Base-by-base conservation (phyloP, 2,113 vertebrate genomes). In the Syngnathus typhle region DNA sequence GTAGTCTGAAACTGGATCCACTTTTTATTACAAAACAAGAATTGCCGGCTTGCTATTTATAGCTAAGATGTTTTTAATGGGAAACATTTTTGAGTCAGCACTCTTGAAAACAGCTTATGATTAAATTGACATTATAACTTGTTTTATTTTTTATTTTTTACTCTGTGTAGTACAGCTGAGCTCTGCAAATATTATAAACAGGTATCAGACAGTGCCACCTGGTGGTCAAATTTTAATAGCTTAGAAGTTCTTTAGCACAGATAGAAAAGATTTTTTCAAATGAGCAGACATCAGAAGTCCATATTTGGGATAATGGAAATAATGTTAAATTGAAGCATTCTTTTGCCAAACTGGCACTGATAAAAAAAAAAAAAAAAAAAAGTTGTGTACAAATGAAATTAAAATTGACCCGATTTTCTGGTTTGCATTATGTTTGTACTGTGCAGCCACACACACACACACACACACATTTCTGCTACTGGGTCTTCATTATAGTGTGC, bases 1-100 rank as follows among this genome's bases (percentile, higher is more conserved):
- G 80, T 23, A 77, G 80, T 51, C 32, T 74, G 86, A 75, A 85
- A 86, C 79, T 55, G 41, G 83, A 87, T 82, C 79, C 77, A 58
- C 56, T 61, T 61, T 41, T 39, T 9, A 9, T 11, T 23, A 44
- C 21, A 36, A 58, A 36, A 58, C 13, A 66, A 79, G 68, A 70
- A 66, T n/a, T 43, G 32, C 64, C 32, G 55, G 52, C 16, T 6
- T 62, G 70, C n/a, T 65, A 37, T 73, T 61, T 79, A 51, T 60
- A 65, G 43, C 56, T 39, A 37, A 64, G 44, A 32, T 60, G 73
- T 74, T 75, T 77, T 74, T 74, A 63, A 76, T 69, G 37, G 67
- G 39, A 41, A 39, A 69, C 68, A 58, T 7, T 8, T 47, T 37
- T 19, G 18, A 71, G 74, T 74, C 71, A 79, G 68, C 37, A 12